Base-by-base conservation (phyloP, 2,113 vertebrate genomes). In the Paratilapia polleni region DNA sequence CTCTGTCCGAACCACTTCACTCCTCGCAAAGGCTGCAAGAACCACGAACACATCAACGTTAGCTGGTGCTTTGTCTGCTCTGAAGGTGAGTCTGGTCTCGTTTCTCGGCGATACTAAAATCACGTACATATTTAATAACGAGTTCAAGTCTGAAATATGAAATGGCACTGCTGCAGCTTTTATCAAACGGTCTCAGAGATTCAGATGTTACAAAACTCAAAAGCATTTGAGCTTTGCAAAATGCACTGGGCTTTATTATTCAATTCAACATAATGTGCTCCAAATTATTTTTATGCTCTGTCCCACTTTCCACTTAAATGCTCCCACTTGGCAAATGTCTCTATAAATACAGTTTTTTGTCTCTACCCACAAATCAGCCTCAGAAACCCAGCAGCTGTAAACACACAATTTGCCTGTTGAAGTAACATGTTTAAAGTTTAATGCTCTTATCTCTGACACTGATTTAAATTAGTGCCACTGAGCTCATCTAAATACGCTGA, bases 61-160 rank as follows among this genome's bases (percentile, higher is more conserved):
- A 99, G 98, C 96, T 99, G 98, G 98, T 99, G 98, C 94, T 99
- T 99, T 38, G 98, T 99, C 82, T 99, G 98, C 94, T 99, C 98
- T 0, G 98, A 99, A 97, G 98, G 98, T 98, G 91, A 96, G 95
- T 43, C 28, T n/a, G 22, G 1, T 20, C 54, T 57, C 13, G 10
- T 34, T 63, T 63, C 3, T 38, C 5, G 1, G 8, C 20, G 1
- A 28, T 54, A 13, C 14, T 47, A 6, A 5, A 47, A 52, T 43
- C 24, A 1, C 28, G 66, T 70, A 26, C 12, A 31, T 75, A 57
- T 59, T 22, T 70, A 24, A 22, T 0, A 1, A 0, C 38, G 34
- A 0, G 24, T 70, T 70, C 66, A 52, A 43, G 43, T 52, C 52
- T 52, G 14, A 54, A 54, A 5, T 0, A 54, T 54, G 47, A 73